Evolutionary conservation across 2,797 vertebrate species (phyloP).

Genomic region (Hyperoplus immaculatus): DNA sequence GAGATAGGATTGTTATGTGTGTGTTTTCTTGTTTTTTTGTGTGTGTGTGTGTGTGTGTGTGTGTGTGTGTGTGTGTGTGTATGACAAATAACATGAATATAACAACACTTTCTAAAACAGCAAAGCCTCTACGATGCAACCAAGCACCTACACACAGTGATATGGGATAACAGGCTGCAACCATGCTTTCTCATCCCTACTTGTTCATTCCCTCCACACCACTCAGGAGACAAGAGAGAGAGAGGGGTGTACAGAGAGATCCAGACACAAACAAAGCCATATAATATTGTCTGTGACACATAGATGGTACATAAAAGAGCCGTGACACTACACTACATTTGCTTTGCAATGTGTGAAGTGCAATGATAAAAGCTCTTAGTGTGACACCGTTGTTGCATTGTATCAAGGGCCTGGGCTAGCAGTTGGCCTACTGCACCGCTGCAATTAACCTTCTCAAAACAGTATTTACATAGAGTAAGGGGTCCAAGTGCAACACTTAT

Average conservation of each 20-base stretch:
- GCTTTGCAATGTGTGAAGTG: constrained; percentile 25
- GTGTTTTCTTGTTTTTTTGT: constrained; percentile 10
- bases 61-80: neutral
- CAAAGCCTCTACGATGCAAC: constrained; percentile 31
- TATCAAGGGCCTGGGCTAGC: neutral
- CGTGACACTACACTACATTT: constrained; percentile 6
- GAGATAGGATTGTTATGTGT: constrained; percentile 63
- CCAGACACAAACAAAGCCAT: constrained; percentile 27
- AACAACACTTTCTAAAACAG: constrained; percentile 11
- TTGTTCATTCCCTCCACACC: constrained; percentile 16
- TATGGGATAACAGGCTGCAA: constrained; percentile 21
- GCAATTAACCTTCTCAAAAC: constrained; percentile 50
- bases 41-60: constrained; percentile 40
- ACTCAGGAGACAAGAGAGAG: constrained; percentile 13
- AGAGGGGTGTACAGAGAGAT: constrained; percentile 19
- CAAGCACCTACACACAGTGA: constrained; percentile 27
- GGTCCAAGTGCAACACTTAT: constrained; percentile 23
- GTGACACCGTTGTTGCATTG: constrained; percentile 23
- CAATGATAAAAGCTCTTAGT: constrained; percentile 15
- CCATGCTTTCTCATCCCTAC: constrained; percentile 8
- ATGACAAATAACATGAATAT: constrained; percentile 35
- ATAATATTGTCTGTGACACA: constrained; percentile 28
- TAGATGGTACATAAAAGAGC: constrained; percentile 15
- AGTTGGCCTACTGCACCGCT: constrained; percentile 11
- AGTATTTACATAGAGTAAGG: constrained; percentile 29